Evolutionary conservation across 2,888 invertebrate genomes (phyloP), one percentile per base, ranked within the genome.

Genomic region (Pseudoips prasinana): DNA sequence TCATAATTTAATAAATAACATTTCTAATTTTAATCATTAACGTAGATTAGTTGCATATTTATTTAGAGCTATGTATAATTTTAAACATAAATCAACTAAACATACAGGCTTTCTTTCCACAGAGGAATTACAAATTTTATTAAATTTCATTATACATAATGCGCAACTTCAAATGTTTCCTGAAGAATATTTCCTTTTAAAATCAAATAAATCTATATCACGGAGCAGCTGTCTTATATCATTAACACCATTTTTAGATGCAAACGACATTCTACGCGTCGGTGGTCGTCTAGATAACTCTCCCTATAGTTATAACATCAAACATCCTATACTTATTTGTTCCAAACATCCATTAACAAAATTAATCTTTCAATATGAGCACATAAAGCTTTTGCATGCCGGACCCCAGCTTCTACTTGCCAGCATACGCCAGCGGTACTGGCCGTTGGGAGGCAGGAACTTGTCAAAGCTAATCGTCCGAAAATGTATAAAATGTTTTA

Each of bases 191-290:
- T 4, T 8, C 6, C 1, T 11, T 1, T 25, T 22, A 4, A 29
- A 24, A 22, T 27, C 19, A 1, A 10, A 7, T 2, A 23, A 30
- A n/a, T 8, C 7, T 7, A 8, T 35, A 10, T n/a, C 26, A 8
- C 30, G 19, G 5, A 24, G 14, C 7, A 39, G 10, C 22, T 24
- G 30, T 6, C 8, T 33, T n/a, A n/a, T 24, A 7, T 29, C 30
- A 5, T n/a, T 39, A 9, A 17, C 19, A 26, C 57, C 52, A 2
- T 50, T 52, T 34, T 3, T 54, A 23, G 44, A 51, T 22, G 14
- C 14, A n/a, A n/a, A n/a, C n/a, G n/a, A n/a, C n/a, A n/a, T n/a
- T n/a, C n/a, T n/a, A n/a, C n/a, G n/a, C n/a, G n/a, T n/a, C n/a
- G n/a, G n/a, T n/a, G n/a, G n/a, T n/a, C n/a, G n/a, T n/a, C n/a